Base-by-base conservation (phyloP, 2,888 invertebrate genomes). In the Polydrusus pterygomalis region DNA sequence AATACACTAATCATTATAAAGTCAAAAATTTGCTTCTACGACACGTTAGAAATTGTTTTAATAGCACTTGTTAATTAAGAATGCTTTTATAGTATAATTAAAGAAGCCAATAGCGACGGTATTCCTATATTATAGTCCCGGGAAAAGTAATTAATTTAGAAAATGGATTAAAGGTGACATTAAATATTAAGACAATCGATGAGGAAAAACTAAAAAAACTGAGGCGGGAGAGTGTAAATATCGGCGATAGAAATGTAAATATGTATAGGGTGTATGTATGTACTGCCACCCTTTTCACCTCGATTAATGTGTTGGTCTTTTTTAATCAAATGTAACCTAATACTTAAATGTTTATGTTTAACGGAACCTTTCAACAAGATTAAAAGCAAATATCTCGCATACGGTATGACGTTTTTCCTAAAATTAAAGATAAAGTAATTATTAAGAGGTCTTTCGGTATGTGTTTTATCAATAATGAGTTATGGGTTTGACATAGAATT, bases 251-350 rank as follows among this genome's bases (percentile, higher is more conserved):
- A 80, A 77, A 79, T 79, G 81, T 82, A 81, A 82, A 82, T 81
- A 80, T 80, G 79, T 82, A 80, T 80, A 82, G 82, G 83, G 82
- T 18, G 54, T 54, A 67, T 81, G 83, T 83, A 82, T 82, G 80
- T 79, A 78, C 81, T 77, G 79, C 81, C 83, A 84, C 83, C 83
- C 83, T 83, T 85, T 83, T 80, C 56, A 73, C 82, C 83, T 83
- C 85, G 85, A 85, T 86, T 86, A 86, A 86, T 85, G 85, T 83
- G 85, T 84, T 85, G 82, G 85, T 83, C 85, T 85, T 86, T 86
- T 34, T 86, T 86, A 86, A 86, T 87, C 86, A 87, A 86, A 84
- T 86, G 87, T 87, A 87, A 87, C 85, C 82, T 82, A 86, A 87
- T 87, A 87, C 86, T 81, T 80, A 83, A 84, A 84, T 85, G 85